phyloP scores from a whole-genome alignment of 2,113 vertebrate genomes.

The Galbula dea region DNA sequence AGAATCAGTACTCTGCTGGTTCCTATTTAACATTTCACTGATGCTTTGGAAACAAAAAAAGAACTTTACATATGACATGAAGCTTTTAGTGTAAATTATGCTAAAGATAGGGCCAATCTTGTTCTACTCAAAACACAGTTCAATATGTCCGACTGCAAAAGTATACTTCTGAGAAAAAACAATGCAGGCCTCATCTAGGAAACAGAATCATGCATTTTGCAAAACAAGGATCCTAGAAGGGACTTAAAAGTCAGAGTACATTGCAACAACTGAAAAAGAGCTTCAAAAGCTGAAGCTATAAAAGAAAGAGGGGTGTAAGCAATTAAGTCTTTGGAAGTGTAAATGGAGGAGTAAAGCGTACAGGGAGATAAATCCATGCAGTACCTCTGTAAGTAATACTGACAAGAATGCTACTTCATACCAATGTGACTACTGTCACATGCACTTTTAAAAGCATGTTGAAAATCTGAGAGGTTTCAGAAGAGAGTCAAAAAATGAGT shows the following conservation, averaged over 20 bases:
- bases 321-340: not conserved
- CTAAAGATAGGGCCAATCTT: not conserved
- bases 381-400: not conserved
- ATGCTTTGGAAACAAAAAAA: not conserved
- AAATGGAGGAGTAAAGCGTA: not conserved
- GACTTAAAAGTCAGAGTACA: not conserved
- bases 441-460: not conserved
- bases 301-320: not conserved
- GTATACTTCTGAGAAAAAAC: not conserved
- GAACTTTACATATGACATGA: not conserved
- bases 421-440: not conserved
- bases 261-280: not conserved
- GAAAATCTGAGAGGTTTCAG: not conserved
- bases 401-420: not conserved
- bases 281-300: not conserved
- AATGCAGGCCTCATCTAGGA: not conserved
- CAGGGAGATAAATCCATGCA: not conserved
- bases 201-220: accelerated
- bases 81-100: not conserved
- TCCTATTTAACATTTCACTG: not conserved
- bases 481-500: not conserved
- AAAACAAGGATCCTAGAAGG: not conserved
- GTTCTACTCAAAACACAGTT: not conserved
- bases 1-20: not conserved
- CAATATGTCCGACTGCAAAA: not conserved